These are phyloP conservation scores for Cyclophora punctaria DNA, from an alignment of 2,888 invertebrate genomes.

Conservation along the genomic window DNA sequence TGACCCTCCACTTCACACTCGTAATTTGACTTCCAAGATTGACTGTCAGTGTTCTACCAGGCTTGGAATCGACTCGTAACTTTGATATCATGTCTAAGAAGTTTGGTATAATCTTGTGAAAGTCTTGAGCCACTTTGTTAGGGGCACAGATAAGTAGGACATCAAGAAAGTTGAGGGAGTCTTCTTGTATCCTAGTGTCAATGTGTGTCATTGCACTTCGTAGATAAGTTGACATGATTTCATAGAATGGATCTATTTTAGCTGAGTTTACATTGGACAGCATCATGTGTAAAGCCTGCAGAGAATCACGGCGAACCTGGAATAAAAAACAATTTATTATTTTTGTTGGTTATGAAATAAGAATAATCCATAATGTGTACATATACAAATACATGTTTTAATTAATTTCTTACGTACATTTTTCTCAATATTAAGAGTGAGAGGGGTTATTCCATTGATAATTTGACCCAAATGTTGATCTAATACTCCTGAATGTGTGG, in stretches of 20 bases:
- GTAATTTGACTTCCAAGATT: conserved; percentile 83
- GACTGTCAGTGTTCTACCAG: conserved; percentile 80
- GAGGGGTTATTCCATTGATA: conserved; percentile 79
- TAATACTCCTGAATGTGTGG: conserved; percentile 46
- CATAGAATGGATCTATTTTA: conserved; percentile 82
- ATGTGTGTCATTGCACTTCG: conserved; percentile 95
- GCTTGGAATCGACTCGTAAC: conserved; percentile 76
- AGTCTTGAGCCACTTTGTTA: conserved; percentile 77
- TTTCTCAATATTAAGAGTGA: conserved; percentile 83
- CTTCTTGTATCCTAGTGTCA: conserved; percentile 85
- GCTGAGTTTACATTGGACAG: conserved; percentile 52
- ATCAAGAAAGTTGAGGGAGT: conserved; percentile 86
- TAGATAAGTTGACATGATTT: conserved; percentile 84
- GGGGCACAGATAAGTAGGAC: conserved; percentile 81
- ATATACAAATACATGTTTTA: too few relatives aligned
- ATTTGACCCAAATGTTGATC: conserved; percentile 78
- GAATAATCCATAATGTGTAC: not conserved
- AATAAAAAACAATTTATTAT: conserved; percentile 20
- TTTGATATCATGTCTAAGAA: conserved; percentile 91
- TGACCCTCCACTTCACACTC: conserved; percentile 85
- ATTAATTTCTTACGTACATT: conserved; percentile 44
- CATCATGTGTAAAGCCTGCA: conserved; percentile 72
- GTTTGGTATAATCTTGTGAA: conserved; percentile 83
- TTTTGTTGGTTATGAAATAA: not conserved
- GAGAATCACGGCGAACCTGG: conserved; percentile 71